phyloP scores from a whole-genome alignment of 2,113 vertebrate species.

The Pterocles gutturalis region DNA sequence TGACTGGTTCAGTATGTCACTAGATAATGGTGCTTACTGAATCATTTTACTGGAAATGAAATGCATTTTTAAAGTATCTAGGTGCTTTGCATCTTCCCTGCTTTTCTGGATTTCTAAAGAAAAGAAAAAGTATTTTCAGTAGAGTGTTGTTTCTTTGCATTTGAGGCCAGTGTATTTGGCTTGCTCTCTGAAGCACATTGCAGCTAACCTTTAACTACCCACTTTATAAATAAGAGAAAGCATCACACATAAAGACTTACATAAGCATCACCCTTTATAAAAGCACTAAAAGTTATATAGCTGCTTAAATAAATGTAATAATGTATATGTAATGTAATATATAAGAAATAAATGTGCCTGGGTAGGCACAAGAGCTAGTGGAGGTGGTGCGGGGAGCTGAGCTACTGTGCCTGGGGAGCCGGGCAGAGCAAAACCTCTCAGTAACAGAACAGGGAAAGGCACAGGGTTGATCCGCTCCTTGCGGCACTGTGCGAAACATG shows the following conservation, averaged over 20 bases:
- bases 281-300: background rate
- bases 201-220: background rate
- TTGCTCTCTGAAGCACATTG: background rate
- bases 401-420: background rate
- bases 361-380: background rate
- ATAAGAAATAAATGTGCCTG: background rate
- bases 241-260: background rate
- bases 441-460: fast-evolving
- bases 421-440: background rate
- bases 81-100: background rate
- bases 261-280: background rate
- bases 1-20: background rate
- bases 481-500: fast-evolving
- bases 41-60: background rate
- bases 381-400: background rate
- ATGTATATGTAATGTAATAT: background rate
- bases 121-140: background rate
- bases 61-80: background rate
- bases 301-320: background rate
- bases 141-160: background rate
- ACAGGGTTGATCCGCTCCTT: background rate
- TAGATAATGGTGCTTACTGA: background rate
- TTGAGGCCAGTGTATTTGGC: background rate
- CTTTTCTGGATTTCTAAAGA: background rate
- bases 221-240: background rate